Conservation (phyloP, 2,113 vertebrate species). For the Polypterus bichir region DNA sequence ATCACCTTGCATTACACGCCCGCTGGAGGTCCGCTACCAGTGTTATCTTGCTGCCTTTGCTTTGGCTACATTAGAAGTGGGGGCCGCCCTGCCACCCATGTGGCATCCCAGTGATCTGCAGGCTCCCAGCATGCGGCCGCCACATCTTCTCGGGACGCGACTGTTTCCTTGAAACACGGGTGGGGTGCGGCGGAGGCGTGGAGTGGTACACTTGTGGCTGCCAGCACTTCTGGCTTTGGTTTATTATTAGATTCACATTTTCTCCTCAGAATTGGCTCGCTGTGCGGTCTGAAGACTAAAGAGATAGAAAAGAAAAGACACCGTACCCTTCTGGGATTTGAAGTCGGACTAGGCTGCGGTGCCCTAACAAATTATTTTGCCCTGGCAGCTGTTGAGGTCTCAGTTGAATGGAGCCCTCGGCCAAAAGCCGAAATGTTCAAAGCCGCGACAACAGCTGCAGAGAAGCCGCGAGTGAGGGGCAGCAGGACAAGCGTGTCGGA, state of each 20-base stretch:
- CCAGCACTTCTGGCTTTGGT: conserved; percentile 27
- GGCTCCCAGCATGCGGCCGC: too few relatives aligned
- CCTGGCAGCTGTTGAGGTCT: conserved; percentile 8
- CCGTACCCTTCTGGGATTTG: conserved; percentile 5
- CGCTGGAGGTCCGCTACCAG: conserved; percentile 1
- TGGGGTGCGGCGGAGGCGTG: too few relatives aligned
- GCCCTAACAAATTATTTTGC: conserved; percentile 14
- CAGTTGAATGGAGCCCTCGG: conserved; percentile 1
- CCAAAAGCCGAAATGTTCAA: conserved; percentile 3
- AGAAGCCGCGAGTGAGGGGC: conserved; percentile 4
- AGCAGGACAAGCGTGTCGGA: too few relatives aligned
- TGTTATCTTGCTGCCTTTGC: neutral
- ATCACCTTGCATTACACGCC: conserved; percentile 26
- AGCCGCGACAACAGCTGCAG: conserved; percentile 7
- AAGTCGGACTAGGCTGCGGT: conserved; percentile 3
- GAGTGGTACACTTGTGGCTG: conserved; percentile 22
- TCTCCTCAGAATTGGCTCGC: conserved; percentile 27
- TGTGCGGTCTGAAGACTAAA: conserved; percentile 12
- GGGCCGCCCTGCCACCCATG: too few relatives aligned
- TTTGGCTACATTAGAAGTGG: too few relatives aligned
- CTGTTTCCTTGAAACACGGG: too few relatives aligned
- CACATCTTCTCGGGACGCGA: too few relatives aligned
- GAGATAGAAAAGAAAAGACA: conserved; percentile 8
- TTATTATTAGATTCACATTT: conserved; percentile 37
- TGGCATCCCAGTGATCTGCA: too few relatives aligned